Evolutionary conservation across 2,797 vertebrate genomes (phyloP).

Genomic region (Hoplostethus atlanticus): DNA sequence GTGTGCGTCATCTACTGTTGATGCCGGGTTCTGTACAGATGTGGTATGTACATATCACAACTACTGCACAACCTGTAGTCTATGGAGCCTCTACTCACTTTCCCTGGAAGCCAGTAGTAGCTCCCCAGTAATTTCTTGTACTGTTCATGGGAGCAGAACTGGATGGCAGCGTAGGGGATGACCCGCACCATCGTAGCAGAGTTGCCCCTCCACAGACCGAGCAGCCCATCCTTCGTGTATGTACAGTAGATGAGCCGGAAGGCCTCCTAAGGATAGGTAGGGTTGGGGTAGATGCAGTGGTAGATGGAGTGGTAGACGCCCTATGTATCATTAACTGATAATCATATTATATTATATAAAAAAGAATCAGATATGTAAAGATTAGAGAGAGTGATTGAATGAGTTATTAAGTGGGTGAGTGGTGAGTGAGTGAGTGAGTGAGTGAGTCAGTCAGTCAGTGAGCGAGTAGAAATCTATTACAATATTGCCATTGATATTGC

Average conservation of each 20-base stretch:
- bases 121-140: constrained; percentile 92
- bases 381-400: neutral
- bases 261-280: constrained; percentile 86
- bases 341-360: neutral
- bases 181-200: constrained; percentile 98
- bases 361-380: neutral
- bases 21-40: neutral
- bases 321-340: neutral
- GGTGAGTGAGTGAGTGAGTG: neutral
- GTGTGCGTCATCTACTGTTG: neutral
- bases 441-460: no score
- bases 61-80: neutral
- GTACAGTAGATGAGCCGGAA: constrained; percentile 92
- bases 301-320: neutral
- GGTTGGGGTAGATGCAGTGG: neutral
- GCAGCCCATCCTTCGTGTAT: constrained; percentile 92
- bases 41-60: neutral
- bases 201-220: constrained; percentile 97
- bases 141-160: constrained; percentile 96
- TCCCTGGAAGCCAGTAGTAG: constrained; percentile 92
- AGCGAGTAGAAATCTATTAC: neutral
- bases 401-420: neutral
- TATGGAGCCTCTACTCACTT: constrained; percentile 85
- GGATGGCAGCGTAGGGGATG: constrained; percentile 96
- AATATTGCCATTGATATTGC: neutral